Base-by-base conservation (phyloP, 2,113 vertebrate species). In the Trichechus manatus region DNA sequence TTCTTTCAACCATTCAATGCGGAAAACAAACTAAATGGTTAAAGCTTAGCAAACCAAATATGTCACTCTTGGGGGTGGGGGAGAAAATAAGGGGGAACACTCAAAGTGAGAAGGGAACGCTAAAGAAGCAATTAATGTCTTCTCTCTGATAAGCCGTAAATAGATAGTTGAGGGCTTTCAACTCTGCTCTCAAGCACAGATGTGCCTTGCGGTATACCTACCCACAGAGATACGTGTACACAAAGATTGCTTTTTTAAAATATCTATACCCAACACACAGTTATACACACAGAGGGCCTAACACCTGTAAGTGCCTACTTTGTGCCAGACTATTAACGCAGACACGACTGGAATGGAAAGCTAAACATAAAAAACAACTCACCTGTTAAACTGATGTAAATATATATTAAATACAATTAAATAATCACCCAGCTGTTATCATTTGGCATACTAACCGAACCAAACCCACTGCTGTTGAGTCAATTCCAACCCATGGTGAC, bases 1-100 rank as follows among this genome's bases (percentile, higher is more conserved):
- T 91, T 42, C 64, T 81, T 70, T 86, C 44, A 80, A 75, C 14
- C 27, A 80, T 87, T 93, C 53, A 39, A 27, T 64, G 31, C 47
- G 5, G 53, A 39, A 75, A 94, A 88, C 31, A 94, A 77, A 75
- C n/a, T 82, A 82, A 94, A 85, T 82, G 39, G 39, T 94, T 94
- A 96, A 93, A 95, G 90, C 14, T 82, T 85, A 86, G 66, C 89
- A 77, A 91, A 64, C n/a, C 39, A 89, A 96, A 95, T 83, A 25
- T 87, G n/a, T 79, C 44, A 74, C 53, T 95, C 42, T 74, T 68
- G 47, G 3, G 42, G 0, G n/a, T 78, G 22, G 36, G 2, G 25
- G 66, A 79, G 87, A 70, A 97, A 93, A 88, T 84, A 31, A 97
- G 10, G 25, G 53, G 44, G 20, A 82, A 87, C n/a, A 84, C 25